Conservation (phyloP, 2,797 vertebrate species). For the Halcyon chelicuti region DNA sequence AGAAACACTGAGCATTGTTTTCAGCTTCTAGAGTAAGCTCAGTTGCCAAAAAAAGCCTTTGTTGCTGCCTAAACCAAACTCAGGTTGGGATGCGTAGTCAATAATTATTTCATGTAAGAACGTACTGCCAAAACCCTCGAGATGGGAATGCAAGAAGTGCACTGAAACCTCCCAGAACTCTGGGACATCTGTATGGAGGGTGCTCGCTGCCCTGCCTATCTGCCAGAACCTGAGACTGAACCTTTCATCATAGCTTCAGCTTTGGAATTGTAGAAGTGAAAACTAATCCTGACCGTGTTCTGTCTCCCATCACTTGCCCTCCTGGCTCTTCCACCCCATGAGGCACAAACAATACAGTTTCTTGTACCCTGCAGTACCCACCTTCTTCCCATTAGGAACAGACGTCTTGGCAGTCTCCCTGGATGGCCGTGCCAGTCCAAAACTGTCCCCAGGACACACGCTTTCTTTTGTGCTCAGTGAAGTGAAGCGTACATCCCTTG, state of each 20-base stretch:
- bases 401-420: neutral
- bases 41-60: slow-evolving; percentile 31
- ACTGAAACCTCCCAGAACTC: neutral
- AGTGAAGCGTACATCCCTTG: neutral
- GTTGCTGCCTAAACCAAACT: slow-evolving; percentile 26
- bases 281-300: neutral
- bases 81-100: neutral
- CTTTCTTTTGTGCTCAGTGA: neutral
- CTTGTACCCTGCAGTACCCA: neutral
- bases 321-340: neutral
- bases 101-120: slow-evolving; percentile 3
- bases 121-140: neutral
- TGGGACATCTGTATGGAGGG: neutral
- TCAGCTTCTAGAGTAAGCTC: slow-evolving; percentile 27
- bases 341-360: neutral
- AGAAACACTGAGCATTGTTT: slow-evolving; percentile 52
- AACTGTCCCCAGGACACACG: neutral
- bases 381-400: neutral
- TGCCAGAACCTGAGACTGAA: neutral
- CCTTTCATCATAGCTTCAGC: neutral
- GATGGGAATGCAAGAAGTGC: neutral
- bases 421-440: neutral
- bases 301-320: neutral
- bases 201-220: neutral
- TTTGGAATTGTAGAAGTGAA: neutral